Conservation (phyloP, 1,140 invertebrate genomes). For the Microplitis demolitor region DNA sequence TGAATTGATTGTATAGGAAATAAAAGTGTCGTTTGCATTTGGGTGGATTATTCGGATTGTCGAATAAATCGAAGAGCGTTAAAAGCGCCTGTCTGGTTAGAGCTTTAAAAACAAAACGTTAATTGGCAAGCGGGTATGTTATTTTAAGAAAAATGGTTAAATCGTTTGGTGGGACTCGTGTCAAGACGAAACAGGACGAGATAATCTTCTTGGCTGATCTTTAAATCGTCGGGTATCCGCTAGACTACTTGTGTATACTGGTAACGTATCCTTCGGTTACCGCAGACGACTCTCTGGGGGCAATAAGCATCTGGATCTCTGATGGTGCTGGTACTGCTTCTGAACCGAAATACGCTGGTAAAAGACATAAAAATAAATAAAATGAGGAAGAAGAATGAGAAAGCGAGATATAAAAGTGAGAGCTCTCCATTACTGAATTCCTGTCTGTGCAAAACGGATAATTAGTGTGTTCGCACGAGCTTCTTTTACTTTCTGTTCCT, state of each 20-base stretch:
- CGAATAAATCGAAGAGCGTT: too few species aligned
- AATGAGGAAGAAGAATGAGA: background rate
- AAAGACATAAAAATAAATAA: background rate
- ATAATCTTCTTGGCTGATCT: slow-evolving; percentile 15
- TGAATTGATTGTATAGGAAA: too few species aligned
- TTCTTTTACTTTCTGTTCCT: background rate
- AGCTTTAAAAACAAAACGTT: background rate
- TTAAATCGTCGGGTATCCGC: background rate
- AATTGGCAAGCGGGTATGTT: background rate
- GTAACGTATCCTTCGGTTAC: background rate
- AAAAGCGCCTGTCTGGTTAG: too few species aligned
- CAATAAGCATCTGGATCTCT: slow-evolving; percentile 2
- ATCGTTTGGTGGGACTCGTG: background rate
- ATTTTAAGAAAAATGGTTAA: slow-evolving; percentile 13
- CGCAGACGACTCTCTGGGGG: background rate
- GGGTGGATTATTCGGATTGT: too few species aligned
- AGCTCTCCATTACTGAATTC: slow-evolving; percentile 35
- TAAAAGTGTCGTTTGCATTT: too few species aligned
- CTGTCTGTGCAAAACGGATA: slow-evolving; percentile 31
- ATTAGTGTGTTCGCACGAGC: slow-evolving; percentile 28
- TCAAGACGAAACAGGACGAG: slow-evolving; percentile 17
- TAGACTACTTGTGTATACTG: background rate
- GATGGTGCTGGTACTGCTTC: background rate
- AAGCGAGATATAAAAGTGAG: slow-evolving; percentile 9
- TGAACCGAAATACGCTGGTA: slow-evolving; percentile 13